A percentile compares a stretch with the other conserved stretches of the same genome.
These are phyloP conservation scores for Archaeoteleia sp. DNA, from an alignment of 2,888 invertebrate species.

Conservation along the genomic window DNA sequence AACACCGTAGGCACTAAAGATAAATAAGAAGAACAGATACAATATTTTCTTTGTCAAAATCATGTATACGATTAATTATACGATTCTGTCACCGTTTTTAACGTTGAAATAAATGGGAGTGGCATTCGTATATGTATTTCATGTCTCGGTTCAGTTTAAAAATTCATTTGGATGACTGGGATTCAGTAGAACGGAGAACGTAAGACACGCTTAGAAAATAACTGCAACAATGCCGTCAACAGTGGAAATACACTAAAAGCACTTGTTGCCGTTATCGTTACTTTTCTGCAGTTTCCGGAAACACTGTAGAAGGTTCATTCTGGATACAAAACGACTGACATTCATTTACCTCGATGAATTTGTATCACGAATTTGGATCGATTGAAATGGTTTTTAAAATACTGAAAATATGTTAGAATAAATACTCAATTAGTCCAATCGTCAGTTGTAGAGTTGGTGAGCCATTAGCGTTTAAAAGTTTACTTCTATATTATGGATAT, in stretches of 20 bases:
- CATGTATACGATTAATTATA: slow-evolving; percentile 8
- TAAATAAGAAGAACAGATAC: too few relatives aligned
- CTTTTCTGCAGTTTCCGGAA: slow-evolving; percentile 45
- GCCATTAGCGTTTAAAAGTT: too few relatives aligned
- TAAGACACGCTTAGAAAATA: slow-evolving; percentile 40
- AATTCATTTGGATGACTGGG: slow-evolving; percentile 39
- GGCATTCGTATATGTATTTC: background rate
- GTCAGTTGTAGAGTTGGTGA: too few relatives aligned
- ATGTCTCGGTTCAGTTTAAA: slow-evolving; percentile 33
- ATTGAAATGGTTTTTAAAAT: background rate
- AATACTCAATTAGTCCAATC: too few relatives aligned
- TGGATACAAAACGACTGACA: slow-evolving; percentile 8
- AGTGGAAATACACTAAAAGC: slow-evolving; percentile 63
- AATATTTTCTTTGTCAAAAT: slow-evolving; percentile 14
- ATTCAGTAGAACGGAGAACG: slow-evolving; percentile 31
- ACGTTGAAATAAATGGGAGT: background rate
- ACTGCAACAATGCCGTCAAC: slow-evolving; percentile 43
- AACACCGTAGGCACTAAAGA: too few relatives aligned
- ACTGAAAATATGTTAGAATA: slow-evolving; percentile 10
- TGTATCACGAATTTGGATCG: too few relatives aligned
- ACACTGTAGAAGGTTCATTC: slow-evolving; percentile 19
- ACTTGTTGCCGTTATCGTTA: slow-evolving; percentile 69
- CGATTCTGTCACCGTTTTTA: too few relatives aligned
- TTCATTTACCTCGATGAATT: background rate
- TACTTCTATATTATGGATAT: too few relatives aligned